These are phyloP conservation scores for Epizoanthus scotinus DNA, from an alignment of 92 coral and sea anemone genomes.

Conservation along the genomic window DNA sequence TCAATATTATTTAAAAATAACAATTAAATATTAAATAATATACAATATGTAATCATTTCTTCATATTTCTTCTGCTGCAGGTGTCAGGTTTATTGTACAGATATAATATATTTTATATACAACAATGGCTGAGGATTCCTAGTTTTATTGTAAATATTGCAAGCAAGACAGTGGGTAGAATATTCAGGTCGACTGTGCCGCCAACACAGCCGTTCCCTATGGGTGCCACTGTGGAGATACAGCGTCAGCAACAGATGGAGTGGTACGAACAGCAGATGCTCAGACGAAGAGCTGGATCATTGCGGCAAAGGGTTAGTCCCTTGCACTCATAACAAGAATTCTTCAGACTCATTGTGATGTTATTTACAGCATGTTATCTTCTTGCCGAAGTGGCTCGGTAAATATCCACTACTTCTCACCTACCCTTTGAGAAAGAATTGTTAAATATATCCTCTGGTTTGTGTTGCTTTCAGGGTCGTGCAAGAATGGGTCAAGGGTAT, in stretches of 20 bases:
- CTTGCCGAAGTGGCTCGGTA: too few relatives aligned
- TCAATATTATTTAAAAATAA: too few relatives aligned
- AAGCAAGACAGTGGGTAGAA: conserved; percentile 62
- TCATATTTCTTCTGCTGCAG: conserved; percentile 42
- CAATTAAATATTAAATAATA: too few relatives aligned
- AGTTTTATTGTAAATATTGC: conserved; percentile 48
- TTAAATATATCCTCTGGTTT: not conserved
- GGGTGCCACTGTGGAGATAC: conserved; percentile 95
- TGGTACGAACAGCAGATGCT: conserved; percentile 87
- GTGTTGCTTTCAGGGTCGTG: conserved; percentile 47
- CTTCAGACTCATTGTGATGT: not conserved
- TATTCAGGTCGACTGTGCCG: conserved; percentile 51
- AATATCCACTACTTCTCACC: too few relatives aligned
- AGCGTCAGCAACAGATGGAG: conserved; percentile 90
- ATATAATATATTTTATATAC: conserved; percentile 74
- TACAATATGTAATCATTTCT: not conserved
- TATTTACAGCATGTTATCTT: not conserved
- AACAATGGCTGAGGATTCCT: conserved; percentile 85
- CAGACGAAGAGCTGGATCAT: conserved; percentile 64
- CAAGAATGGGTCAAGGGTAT: conserved; percentile 92
- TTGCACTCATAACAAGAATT: not conserved
- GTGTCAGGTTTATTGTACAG: conserved; percentile 84
- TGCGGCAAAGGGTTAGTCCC: conserved; percentile 62
- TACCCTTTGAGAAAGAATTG: too few relatives aligned
- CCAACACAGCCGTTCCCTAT: conserved; percentile 57